phyloP scores from a whole-genome alignment of 2,797 vertebrate species.

The Rhincodon typus region DNA sequence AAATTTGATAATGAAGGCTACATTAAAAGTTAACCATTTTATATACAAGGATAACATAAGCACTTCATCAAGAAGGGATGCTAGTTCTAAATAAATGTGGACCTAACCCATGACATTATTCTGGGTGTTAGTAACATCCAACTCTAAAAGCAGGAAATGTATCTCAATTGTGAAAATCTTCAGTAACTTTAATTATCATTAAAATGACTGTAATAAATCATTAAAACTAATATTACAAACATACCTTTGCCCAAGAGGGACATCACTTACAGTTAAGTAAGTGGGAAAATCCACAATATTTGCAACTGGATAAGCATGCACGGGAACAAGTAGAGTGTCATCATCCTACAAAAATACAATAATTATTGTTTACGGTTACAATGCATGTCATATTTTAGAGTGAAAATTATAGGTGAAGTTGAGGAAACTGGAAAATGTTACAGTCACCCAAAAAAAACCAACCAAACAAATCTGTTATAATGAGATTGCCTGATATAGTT shows the following conservation, averaged over 20 bases:
- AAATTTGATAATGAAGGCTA: neutral
- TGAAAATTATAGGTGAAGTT: neutral
- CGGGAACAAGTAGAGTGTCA: constrained; percentile 75
- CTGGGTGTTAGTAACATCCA: neutral
- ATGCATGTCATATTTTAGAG: neutral
- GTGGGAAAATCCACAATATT: constrained; percentile 76
- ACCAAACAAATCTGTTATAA: constrained; percentile 44
- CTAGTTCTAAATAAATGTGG: neutral
- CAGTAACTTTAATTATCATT: neutral
- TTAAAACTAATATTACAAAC: constrained; percentile 35
- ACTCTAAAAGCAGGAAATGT: neutral
- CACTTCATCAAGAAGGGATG: neutral
- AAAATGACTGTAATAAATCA: no score
- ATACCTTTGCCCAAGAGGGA: constrained; percentile 78
- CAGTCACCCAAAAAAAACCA: neutral
- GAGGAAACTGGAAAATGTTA: neutral
- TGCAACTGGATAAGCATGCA: constrained; percentile 80
- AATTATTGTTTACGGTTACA: constrained; percentile 15
- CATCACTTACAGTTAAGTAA: constrained; percentile 67
- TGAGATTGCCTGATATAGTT: neutral
- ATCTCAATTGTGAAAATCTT: neutral
- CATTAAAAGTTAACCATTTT: neutral
- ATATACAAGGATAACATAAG: neutral
- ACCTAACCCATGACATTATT: neutral
- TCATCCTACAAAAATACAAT: constrained; percentile 53